phyloP scores from a whole-genome alignment of 2,797 vertebrate genomes.

The Typhlichthys eigenmanni region DNA sequence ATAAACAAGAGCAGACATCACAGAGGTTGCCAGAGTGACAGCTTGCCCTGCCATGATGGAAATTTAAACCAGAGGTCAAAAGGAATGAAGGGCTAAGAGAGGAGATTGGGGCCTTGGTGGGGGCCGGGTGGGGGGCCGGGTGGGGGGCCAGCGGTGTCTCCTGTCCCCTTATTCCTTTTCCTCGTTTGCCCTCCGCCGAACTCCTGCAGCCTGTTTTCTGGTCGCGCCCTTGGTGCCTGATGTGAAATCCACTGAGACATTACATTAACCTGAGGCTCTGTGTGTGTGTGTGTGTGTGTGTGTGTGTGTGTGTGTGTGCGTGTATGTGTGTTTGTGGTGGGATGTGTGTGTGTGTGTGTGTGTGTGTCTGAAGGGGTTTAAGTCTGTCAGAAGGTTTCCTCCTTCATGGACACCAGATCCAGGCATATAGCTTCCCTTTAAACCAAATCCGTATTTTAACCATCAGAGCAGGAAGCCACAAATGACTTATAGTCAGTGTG shows the following conservation, averaged over 20 bases:
- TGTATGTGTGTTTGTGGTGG: neutral
- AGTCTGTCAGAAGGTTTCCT: conserved; percentile 54
- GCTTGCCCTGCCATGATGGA: too few species aligned
- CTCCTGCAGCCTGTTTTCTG: conserved; percentile 43
- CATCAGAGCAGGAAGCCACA: conserved; percentile 50
- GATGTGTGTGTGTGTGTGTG: neutral
- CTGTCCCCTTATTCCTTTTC: neutral
- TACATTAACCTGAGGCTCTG: conserved; percentile 54
- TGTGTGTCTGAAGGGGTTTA: conserved; percentile 35
- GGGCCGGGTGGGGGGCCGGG: too few species aligned
- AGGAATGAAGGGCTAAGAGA: too few species aligned
- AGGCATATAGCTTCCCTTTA: conserved; percentile 49
- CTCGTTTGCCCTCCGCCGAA: conserved; percentile 28
- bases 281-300: conserved; percentile 2
- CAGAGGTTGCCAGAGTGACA: too few species aligned
- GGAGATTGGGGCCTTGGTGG: too few species aligned
- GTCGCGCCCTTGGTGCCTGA: conserved; percentile 49
- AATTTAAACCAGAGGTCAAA: too few species aligned
- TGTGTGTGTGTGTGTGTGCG: conserved; percentile 17
- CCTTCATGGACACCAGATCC: conserved; percentile 57
- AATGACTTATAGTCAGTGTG: conserved; percentile 38
- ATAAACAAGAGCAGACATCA: neutral
- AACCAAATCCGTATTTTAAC: conserved; percentile 63
- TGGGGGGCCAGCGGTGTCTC: neutral
- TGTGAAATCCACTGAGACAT: conserved; percentile 58